Conservation (phyloP, 1,140 invertebrate genomes). For the Pemphigus obesinymphae region DNA sequence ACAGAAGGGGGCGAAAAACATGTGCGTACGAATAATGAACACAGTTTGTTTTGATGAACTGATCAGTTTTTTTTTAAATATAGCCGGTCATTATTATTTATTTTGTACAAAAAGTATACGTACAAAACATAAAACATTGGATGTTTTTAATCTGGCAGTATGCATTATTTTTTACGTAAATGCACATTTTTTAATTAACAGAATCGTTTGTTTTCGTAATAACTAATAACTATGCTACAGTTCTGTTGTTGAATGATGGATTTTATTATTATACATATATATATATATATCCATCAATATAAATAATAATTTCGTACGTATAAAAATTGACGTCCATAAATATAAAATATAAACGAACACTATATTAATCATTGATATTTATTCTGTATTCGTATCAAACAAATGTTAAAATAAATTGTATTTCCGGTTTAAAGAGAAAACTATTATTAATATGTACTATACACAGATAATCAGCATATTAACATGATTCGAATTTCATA, state of each 20-base stretch:
- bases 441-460: no score
- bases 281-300: not conserved
- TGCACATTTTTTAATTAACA: conserved; percentile 8
- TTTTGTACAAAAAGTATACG: not conserved
- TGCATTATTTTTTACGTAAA: not conserved
- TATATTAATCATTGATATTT: not conserved
- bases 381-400: not conserved
- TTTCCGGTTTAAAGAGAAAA: not conserved
- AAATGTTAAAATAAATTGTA: not conserved
- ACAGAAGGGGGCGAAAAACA: not conserved
- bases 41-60: not conserved
- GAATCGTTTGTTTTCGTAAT: not conserved
- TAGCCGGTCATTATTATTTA: not conserved
- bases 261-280: no score
- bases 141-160: not conserved
- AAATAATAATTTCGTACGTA: not conserved
- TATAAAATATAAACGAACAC: not conserved
- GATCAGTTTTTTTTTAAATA: not conserved
- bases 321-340: not conserved
- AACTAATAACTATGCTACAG: not conserved
- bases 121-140: not conserved
- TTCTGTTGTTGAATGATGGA: not conserved
- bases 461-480: no score
- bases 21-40: conserved; percentile 16
- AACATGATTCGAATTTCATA: no score